Percentiles rank a stretch among this genome's conserved stretches.
These are phyloP conservation scores for Tupiocoris notatus DNA, from an alignment of 2,888 invertebrate genomes.

Conservation along the genomic window DNA sequence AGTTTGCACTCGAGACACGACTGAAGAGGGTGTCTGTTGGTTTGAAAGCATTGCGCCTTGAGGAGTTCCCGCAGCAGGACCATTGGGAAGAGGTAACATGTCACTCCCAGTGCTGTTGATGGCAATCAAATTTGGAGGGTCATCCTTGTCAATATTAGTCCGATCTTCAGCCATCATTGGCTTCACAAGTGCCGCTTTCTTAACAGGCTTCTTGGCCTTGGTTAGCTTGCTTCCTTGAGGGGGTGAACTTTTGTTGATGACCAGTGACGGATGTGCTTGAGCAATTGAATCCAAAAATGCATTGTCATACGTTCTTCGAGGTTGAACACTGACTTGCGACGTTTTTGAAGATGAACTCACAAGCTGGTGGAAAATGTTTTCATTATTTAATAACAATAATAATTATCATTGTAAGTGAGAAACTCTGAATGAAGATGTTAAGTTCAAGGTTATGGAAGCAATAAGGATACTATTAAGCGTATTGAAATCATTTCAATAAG, in stretches of 20 bases:
- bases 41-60: not conserved
- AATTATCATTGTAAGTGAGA: too few species aligned
- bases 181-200: conserved; percentile 52
- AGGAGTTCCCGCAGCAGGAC: not conserved
- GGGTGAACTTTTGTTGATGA: conserved; percentile 50
- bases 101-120: conserved; percentile 47
- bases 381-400: too few species aligned
- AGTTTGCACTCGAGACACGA: conserved; percentile 65
- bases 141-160: conserved; percentile 44
- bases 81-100: not conserved
- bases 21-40: conserved; percentile 50
- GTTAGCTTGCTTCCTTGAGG: conserved; percentile 46
- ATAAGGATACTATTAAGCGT: too few species aligned
- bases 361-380: too few species aligned
- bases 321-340: not conserved
- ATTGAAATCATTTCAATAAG: too few species aligned
- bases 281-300: conserved; percentile 51
- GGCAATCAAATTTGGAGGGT: conserved; percentile 49
- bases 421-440: too few species aligned
- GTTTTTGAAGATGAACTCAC: conserved; percentile 30
- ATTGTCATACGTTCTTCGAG: conserved; percentile 47
- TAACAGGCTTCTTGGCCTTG: conserved; percentile 49
- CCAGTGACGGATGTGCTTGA: conserved; percentile 51
- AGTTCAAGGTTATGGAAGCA: too few species aligned
- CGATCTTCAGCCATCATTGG: conserved; percentile 51